phyloP scores from a whole-genome alignment of 2,113 vertebrate species.

The Sciurus niger region DNA sequence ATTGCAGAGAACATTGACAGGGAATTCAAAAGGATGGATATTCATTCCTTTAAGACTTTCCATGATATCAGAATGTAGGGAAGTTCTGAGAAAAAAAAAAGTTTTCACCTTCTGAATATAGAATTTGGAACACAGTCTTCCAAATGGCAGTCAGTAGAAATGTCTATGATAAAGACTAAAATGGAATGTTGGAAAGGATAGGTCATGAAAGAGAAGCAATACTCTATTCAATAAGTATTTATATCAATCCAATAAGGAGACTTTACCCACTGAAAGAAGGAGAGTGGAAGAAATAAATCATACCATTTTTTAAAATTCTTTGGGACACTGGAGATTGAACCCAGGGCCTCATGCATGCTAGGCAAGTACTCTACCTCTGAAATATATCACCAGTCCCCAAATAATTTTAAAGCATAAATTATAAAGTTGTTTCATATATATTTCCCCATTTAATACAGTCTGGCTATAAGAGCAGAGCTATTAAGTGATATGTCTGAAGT shows the following conservation, averaged over 20 bases:
- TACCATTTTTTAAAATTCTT: neutral
- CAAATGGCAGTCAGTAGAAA: neutral
- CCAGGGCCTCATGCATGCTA: neutral
- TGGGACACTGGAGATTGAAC: neutral
- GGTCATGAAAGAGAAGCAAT: neutral
- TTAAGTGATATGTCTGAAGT: constrained; percentile 7
- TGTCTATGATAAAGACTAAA: neutral
- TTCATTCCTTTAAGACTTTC: neutral
- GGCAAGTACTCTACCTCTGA: neutral
- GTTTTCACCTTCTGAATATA: neutral
- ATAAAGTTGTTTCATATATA: neutral
- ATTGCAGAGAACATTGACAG: neutral
- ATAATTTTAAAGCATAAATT: neutral
- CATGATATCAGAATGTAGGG: neutral
- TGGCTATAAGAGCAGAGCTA: neutral
- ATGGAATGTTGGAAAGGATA: neutral
- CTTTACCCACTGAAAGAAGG: neutral
- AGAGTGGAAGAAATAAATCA: neutral
- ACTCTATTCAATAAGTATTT: neutral
- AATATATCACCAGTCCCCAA: neutral
- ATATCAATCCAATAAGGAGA: neutral
- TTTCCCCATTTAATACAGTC: neutral
- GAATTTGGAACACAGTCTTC: neutral
- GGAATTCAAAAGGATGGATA: rapidly evolving
- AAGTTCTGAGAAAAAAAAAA: neutral